These are phyloP conservation scores for Aporrectodea caliginosa DNA, from an alignment of 1,140 invertebrate genomes.

Conservation along the genomic window DNA sequence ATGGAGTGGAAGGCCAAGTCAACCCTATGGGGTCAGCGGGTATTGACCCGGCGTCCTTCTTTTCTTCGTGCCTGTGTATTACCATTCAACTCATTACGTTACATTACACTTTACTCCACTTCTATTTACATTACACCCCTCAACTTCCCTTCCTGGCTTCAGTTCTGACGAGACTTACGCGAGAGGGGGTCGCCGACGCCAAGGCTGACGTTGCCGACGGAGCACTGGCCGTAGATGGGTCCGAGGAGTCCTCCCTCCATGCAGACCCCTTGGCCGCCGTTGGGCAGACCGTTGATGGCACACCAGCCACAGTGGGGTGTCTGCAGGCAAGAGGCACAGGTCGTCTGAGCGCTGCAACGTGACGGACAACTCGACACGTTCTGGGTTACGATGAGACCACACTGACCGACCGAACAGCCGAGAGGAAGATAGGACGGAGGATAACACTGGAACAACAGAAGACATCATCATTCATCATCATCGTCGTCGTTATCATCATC, in stretches of 20 bases:
- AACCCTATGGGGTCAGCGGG: too few species aligned
- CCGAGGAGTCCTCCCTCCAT: conserved; percentile 55
- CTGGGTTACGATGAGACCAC: conserved; percentile 68
- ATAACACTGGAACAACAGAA: conserved; percentile 66
- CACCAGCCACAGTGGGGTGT: conserved; percentile 74
- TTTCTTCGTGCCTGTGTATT: too few species aligned
- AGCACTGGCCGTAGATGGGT: conserved; percentile 48
- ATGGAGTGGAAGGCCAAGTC: too few species aligned
- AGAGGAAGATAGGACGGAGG: conserved; percentile 77
- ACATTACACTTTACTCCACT: too few species aligned
- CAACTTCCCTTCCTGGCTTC: too few species aligned
- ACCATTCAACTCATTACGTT: too few species aligned
- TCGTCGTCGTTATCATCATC: too few species aligned
- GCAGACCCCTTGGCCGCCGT: conserved; percentile 57
- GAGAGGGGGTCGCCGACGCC: conserved; percentile 29
- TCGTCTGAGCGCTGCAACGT: conserved; percentile 40
- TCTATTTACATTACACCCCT: too few species aligned
- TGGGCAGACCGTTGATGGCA: conserved; percentile 47
- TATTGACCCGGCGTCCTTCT: too few species aligned
- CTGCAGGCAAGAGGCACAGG: conserved; percentile 76
- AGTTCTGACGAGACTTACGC: conserved; percentile 32
- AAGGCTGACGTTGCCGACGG: conserved; percentile 38
- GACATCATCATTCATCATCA: too few species aligned
- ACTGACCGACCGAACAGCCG: conserved; percentile 82
- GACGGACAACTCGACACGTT: conserved; percentile 47